Evolutionary conservation across 1,140 invertebrate species (phyloP).

Genomic region (Penaeus chinensis): DNA sequence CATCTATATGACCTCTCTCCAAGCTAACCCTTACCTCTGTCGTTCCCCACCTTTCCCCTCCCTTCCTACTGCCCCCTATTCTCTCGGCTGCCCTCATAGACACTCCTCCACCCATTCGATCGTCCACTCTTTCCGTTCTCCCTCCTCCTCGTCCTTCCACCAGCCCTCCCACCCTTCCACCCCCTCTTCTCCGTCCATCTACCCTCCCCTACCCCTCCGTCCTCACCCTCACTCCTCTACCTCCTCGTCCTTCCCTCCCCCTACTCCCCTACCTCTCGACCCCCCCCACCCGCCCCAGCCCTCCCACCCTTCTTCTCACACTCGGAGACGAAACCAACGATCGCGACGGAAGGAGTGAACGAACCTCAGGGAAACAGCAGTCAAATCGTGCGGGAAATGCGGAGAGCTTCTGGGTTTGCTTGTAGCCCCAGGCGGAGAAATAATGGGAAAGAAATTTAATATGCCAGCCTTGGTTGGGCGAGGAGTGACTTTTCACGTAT

Average conservation of each 20-base stretch:
- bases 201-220: not conserved
- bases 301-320: not conserved
- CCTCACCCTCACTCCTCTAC: not conserved
- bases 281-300: not conserved
- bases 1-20: not conserved
- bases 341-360: not conserved
- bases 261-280: not conserved
- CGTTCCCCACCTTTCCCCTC: not conserved
- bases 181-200: not conserved
- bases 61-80: not conserved
- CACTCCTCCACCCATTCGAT: not conserved
- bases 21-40: no score
- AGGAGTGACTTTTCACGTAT: conserved; percentile 12
- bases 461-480: conserved; percentile 29
- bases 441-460: conserved; percentile 51
- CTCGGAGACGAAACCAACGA: not conserved
- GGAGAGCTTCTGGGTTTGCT: not conserved
- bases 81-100: not conserved
- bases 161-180: not conserved
- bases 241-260: not conserved
- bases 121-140: not conserved
- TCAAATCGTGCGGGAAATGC: not conserved
- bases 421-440: conserved; percentile 42
- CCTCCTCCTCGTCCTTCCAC: not conserved
- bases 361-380: not conserved